phyloP scores from a whole-genome alignment of 2,888 invertebrate species.

The Dynastes hyllus region DNA sequence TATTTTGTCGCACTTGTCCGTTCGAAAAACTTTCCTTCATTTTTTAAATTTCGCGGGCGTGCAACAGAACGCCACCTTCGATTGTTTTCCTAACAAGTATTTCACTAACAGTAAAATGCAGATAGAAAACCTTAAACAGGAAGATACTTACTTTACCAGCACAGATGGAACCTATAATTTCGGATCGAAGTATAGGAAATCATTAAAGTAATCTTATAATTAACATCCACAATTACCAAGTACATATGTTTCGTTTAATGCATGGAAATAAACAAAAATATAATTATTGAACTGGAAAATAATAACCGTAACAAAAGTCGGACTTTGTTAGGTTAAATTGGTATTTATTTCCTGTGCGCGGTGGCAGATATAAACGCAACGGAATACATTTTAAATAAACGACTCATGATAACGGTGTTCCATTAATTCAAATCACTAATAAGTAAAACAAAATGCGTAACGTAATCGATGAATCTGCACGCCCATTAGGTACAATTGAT shows the following conservation, averaged over 20 bases:
- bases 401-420: slow-evolving; percentile 25
- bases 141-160: too few species aligned
- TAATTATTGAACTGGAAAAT: slow-evolving; percentile 36
- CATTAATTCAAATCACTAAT: slow-evolving; percentile 33
- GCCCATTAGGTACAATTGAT: slow-evolving; percentile 25
- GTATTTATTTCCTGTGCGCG: slow-evolving; percentile 31
- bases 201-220: too few species aligned
- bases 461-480: slow-evolving; percentile 4
- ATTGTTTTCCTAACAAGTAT: too few species aligned
- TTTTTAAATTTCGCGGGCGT: too few species aligned
- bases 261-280: background rate
- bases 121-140: too few species aligned
- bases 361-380: slow-evolving; percentile 16
- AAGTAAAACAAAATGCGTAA: slow-evolving; percentile 15
- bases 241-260: background rate
- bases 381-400: slow-evolving; percentile 25
- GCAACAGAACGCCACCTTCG: too few species aligned
- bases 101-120: too few species aligned
- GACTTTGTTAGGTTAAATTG: slow-evolving; percentile 25
- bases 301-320: slow-evolving; percentile 39
- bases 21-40: too few species aligned
- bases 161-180: too few species aligned
- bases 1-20: too few species aligned
- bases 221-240: background rate
- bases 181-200: too few species aligned